phyloP scores from a whole-genome alignment of 2,888 invertebrate species.

The Yponomeuta cagnagella region DNA sequence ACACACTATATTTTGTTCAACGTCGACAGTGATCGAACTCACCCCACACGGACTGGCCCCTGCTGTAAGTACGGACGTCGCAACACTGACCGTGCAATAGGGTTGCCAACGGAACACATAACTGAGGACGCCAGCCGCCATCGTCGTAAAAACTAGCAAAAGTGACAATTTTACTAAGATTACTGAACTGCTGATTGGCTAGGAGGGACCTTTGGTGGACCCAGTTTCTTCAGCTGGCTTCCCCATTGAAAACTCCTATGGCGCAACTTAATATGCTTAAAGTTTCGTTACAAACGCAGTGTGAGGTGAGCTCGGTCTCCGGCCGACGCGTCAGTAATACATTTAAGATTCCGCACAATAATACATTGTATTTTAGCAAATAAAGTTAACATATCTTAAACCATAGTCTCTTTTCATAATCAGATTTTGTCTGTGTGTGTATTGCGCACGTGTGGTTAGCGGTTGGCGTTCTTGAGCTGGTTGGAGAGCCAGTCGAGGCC shows the following conservation, averaged over 20 bases:
- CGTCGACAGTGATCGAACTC: slow-evolving; percentile 62
- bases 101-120: not conserved
- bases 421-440: slow-evolving; percentile 58
- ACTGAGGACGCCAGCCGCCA: not conserved
- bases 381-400: slow-evolving; percentile 76
- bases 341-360: slow-evolving; percentile 69
- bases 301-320: slow-evolving; percentile 52
- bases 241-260: not conserved
- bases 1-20: slow-evolving; percentile 72
- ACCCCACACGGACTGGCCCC: slow-evolving; percentile 35
- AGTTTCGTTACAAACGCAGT: slow-evolving; percentile 13
- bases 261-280: not conserved
- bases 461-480: slow-evolving; percentile 98
- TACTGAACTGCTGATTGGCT: not conserved
- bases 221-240: not conserved
- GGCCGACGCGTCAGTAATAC: slow-evolving; percentile 62
- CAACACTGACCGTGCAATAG: slow-evolving; percentile 1
- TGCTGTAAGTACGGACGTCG: slow-evolving; percentile 13
- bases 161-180: too few species aligned
- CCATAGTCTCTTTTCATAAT: slow-evolving; percentile 74
- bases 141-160: not conserved
- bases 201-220: not conserved
- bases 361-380: slow-evolving; percentile 74
- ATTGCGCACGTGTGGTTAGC: slow-evolving; percentile 79
- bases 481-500: slow-evolving; percentile 99